Evolutionary conservation across 2,113 vertebrate species (phyloP).

Genomic region (Verasper variegatus): DNA sequence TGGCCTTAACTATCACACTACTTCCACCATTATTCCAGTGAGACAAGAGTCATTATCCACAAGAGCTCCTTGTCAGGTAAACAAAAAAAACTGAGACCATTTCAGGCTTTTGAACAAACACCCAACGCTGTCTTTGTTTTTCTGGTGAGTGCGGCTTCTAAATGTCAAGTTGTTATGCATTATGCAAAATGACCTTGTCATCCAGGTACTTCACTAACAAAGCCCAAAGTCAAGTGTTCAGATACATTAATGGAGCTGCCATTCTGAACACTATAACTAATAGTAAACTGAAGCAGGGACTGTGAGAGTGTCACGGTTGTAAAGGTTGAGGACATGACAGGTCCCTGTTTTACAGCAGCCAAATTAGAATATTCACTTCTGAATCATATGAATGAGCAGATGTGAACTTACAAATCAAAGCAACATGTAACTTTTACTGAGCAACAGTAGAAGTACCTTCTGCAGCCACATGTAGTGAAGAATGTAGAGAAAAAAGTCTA

Average conservation of each 20-base stretch:
- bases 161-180: slow-evolving; percentile 55
- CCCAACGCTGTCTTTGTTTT: slow-evolving; percentile 19
- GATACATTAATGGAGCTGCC: slow-evolving; percentile 62
- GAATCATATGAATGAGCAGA: too few relatives aligned
- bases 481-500: too few relatives aligned
- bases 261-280: slow-evolving; percentile 38
- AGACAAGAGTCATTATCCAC: neutral
- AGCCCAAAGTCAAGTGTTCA: slow-evolving; percentile 50
- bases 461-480: too few relatives aligned
- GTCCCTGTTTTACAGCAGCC: neutral
- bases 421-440: too few relatives aligned
- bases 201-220: slow-evolving; percentile 32
- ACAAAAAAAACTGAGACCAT: neutral
- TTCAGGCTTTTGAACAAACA: slow-evolving; percentile 20
- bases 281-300: slow-evolving; percentile 14
- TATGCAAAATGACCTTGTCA: slow-evolving; percentile 41
- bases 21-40: too few relatives aligned
- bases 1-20: neutral
- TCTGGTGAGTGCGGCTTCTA: slow-evolving; percentile 11
- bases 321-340: slow-evolving; percentile 37
- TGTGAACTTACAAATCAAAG: too few relatives aligned
- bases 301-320: slow-evolving; percentile 9
- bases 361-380: neutral
- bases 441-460: too few relatives aligned
- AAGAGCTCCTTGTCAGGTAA: slow-evolving; percentile 32